These are phyloP conservation scores for Schizopygopsis pylzovi DNA, from an alignment of 2,797 vertebrate species.

Conservation along the genomic window DNA sequence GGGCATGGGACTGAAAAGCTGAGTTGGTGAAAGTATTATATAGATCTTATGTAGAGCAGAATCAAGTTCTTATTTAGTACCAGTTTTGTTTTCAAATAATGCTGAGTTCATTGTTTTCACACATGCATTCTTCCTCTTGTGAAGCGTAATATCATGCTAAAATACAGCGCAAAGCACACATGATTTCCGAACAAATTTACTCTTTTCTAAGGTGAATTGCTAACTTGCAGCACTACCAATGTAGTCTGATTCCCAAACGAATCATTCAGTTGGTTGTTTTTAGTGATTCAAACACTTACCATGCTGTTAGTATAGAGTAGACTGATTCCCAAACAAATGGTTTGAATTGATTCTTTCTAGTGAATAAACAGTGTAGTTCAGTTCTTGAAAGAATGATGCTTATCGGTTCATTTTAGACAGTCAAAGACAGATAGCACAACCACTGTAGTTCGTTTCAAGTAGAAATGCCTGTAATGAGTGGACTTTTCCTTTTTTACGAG, in stretches of 20 bases:
- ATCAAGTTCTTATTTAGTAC: not conserved
- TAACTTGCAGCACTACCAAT: not conserved
- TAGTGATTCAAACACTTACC: not conserved
- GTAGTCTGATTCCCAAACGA: not conserved
- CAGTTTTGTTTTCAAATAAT: not conserved
- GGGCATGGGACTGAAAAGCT: not conserved
- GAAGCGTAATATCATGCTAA: not conserved
- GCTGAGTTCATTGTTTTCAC: not conserved
- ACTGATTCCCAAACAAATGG: not conserved
- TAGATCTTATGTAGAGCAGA: not conserved
- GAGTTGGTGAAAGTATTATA: not conserved
- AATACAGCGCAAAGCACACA: not conserved
- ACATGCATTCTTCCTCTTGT: not conserved
- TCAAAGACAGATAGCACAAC: not conserved
- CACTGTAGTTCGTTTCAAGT: not conserved
- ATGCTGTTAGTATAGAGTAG: not conserved
- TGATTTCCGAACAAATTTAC: not conserved
- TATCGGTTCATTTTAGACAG: not conserved
- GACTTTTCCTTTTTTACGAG: not conserved
- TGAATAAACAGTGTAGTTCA: not conserved
- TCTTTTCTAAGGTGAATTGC: not conserved
- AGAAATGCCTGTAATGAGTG: not conserved
- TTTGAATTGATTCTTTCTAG: not conserved
- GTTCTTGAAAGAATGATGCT: not conserved
- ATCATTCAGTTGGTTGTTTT: not conserved